Conservation (phyloP, 1,140 invertebrate species). For the Neotoxoptera formosana region DNA sequence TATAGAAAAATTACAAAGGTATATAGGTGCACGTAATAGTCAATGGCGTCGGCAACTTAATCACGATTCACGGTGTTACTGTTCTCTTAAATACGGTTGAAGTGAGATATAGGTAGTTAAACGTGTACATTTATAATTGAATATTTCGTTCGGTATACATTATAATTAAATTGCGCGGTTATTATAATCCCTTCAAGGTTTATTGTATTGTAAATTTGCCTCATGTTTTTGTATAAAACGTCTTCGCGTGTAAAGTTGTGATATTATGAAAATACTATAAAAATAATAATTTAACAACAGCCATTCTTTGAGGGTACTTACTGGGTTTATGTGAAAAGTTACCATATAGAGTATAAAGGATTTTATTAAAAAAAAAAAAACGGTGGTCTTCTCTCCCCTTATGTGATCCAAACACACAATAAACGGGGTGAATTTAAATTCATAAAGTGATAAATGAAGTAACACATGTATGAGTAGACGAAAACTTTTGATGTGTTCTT, state of each 20-base stretch:
- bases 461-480: slow-evolving; percentile 43
- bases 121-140: neutral
- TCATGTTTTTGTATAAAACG: neutral
- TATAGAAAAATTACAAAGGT: neutral
- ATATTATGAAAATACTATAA: slow-evolving; percentile 4
- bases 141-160: neutral
- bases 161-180: too few species aligned
- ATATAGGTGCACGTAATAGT: neutral
- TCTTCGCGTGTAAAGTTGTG: neutral
- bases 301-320: neutral
- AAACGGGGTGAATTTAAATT: slow-evolving; percentile 56
- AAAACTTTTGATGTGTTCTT: slow-evolving; percentile 50
- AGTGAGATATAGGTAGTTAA: neutral
- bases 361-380: slow-evolving; percentile 50
- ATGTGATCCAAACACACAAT: neutral
- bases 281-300: slow-evolving; percentile 27
- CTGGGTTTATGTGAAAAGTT: slow-evolving; percentile 49
- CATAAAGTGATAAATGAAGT: slow-evolving; percentile 56
- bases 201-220: neutral
- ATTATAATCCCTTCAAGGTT: neutral
- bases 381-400: slow-evolving; percentile 23
- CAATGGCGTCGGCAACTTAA: neutral
- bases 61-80: neutral
- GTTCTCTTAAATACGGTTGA: neutral
- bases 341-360: slow-evolving; percentile 6